phyloP scores from a whole-genome alignment of 92 coral and sea anemone species.

The Montipora capitata region DNA sequence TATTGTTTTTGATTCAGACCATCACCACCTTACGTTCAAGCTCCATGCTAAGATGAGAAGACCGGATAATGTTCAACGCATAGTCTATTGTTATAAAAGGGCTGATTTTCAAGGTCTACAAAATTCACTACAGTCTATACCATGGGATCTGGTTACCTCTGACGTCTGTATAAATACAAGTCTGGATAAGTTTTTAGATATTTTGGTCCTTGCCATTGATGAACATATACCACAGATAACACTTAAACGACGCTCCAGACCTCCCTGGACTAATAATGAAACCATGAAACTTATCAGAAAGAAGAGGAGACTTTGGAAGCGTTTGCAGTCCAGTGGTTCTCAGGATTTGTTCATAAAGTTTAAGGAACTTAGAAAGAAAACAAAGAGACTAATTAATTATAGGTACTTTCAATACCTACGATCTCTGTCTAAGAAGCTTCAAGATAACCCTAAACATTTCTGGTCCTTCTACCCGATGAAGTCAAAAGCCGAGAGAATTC shows the following conservation, averaged over 20 bases:
- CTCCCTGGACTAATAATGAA: not conserved
- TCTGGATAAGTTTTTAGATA: conserved; percentile 22
- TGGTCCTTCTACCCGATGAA: conserved; percentile 22
- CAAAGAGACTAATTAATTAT: conserved; percentile 10
- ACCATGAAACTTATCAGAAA: not conserved
- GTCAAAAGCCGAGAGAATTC: conserved; percentile 38
- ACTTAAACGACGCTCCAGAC: conserved; percentile 28
- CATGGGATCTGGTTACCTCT: conserved; percentile 27
- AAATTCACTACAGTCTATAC: conserved; percentile 11
- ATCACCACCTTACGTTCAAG: not conserved
- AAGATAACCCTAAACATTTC: conserved; percentile 19
- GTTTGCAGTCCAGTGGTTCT: no score
- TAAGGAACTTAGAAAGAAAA: not conserved
- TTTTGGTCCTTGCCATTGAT: not conserved
- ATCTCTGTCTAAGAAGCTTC: not conserved
- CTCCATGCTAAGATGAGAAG: conserved; percentile 16
- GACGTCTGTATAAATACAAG: conserved; percentile 10
- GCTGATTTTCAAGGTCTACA: conserved; percentile 51
- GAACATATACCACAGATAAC: not conserved
- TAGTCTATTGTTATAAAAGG: conserved; percentile 47
- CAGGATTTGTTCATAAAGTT: no score
- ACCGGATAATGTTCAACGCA: conserved; percentile 40
- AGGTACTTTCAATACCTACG: not conserved
- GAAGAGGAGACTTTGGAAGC: no score
- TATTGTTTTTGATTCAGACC: no score